Evolutionary conservation across 2,113 vertebrate species (phyloP), one percentile per base, ranked within the genome.

Genomic region (Salvelinus sp.): DNA sequence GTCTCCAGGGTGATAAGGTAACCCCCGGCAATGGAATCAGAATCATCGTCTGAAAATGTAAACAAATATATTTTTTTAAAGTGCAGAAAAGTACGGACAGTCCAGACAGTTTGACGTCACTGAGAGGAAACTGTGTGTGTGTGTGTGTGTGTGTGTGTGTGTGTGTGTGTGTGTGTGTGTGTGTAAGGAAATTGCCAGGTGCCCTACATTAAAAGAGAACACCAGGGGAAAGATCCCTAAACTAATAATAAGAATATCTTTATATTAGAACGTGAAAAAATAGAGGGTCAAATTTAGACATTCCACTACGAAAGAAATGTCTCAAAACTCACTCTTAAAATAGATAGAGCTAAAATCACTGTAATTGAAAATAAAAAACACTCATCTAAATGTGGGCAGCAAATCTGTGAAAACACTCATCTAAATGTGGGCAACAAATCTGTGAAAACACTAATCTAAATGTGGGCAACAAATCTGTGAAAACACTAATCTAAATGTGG

Each of bases 1-100:
- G 82, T 82, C 58, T 65, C 71, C 2, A 28, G 76, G 82, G 80
- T 85, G 82, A 90, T 88, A 86, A 88, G 84, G 89, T 89, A 87
- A 89, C 64, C 2, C 22, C 3, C 12, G 80, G 70, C 70, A 72
- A 77, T 20, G 68, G 76, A 89, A 78, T 89, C 74, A 80, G 84
- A 89, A 83, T 69, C 48, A 74, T 69, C 22, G 64, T 25, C 22
- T 48, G 68, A 3, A 28, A 80, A n/a, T 44, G 38, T 9, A 58
- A 22, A 20, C 62, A 28, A 44, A 2, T 9, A 2, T 0, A 9
- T 2, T 9, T 4, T 4, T 5, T 30, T 5, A 30, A 44, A 44
- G 38, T 44, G 7, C 7, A 6, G 71, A 82, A 72, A 75, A 50
- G 62, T 38, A 69, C 33, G 27, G 63, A 44, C 38, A 44, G 9